These are phyloP conservation scores for Crambe crambe DNA, from an alignment of 37 sponge, comb jelly and placozoan species.

Conservation along the genomic window DNA sequence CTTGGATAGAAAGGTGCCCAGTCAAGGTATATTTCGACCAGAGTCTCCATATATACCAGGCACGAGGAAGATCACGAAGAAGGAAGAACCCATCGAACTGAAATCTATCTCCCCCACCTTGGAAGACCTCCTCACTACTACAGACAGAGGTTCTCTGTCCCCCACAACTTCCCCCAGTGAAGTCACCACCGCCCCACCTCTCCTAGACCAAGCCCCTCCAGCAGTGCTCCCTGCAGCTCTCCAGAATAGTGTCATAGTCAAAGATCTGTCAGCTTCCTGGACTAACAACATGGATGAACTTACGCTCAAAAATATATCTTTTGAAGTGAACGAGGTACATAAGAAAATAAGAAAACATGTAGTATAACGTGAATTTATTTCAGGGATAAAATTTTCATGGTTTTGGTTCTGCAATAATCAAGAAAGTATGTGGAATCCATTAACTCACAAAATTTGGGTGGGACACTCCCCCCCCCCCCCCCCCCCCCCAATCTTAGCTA, in stretches of 20 bases:
- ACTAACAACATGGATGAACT: slow-evolving; percentile 11
- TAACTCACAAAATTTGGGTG: no score
- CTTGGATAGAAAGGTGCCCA: no score
- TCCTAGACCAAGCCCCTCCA: no score
- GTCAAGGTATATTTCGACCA: background rate
- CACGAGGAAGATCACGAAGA: background rate
- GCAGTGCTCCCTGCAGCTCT: no score
- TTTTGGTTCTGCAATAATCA: no score
- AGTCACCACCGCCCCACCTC: background rate
- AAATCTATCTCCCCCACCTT: no score
- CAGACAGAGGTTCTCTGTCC: background rate
- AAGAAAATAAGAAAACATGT: background rate
- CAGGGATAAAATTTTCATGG: no score
- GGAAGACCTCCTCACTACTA: no score
- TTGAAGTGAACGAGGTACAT: slow-evolving; percentile 28
- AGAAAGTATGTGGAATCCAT: no score
- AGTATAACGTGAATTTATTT: background rate
- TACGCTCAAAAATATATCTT: slow-evolving; percentile 16
- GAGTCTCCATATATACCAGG: background rate
- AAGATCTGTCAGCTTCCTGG: slow-evolving; percentile 31
- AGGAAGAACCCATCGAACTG: background rate
- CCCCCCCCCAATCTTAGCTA: no score
- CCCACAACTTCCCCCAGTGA: background rate
- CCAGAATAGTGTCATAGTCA: slow-evolving; percentile 8
- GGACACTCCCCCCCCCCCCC: no score